These are phyloP conservation scores for Notechis scutatus DNA, from an alignment of 2,113 vertebrate species.

Conservation along the genomic window DNA sequence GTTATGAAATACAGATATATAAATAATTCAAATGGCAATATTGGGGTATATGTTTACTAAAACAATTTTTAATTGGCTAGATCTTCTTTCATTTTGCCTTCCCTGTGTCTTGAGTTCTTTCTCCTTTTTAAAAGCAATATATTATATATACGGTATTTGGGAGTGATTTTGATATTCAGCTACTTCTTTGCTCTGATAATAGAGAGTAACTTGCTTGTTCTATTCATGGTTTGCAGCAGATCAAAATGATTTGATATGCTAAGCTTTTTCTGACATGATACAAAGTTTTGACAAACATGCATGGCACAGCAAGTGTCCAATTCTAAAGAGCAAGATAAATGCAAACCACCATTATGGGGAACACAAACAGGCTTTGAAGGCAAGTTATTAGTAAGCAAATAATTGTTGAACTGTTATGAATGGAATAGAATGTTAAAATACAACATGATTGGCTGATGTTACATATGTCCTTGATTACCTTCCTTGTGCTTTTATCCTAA, in stretches of 20 bases:
- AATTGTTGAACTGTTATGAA: slow-evolving; percentile 95
- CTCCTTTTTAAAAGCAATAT: background rate
- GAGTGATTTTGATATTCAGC: slow-evolving; percentile 54
- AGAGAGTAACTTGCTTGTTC: slow-evolving; percentile 62
- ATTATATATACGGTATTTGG: slow-evolving; percentile 18
- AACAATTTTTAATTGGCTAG: background rate
- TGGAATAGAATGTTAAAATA: slow-evolving; percentile 84
- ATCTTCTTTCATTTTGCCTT: slow-evolving; percentile 17
- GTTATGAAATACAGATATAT: background rate
- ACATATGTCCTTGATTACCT: slow-evolving; percentile 99
- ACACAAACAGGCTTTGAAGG: slow-evolving; percentile 88
- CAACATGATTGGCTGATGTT: slow-evolving; percentile 97
- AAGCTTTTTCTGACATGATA: slow-evolving; percentile 80
- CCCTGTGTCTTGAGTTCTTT: background rate
- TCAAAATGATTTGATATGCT: slow-evolving; percentile 70
- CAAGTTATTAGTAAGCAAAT: slow-evolving; percentile 94
- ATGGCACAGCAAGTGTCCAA: slow-evolving; percentile 84
- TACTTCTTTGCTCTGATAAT: slow-evolving; percentile 59
- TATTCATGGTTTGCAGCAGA: slow-evolving; percentile 66
- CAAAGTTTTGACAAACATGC: slow-evolving; percentile 82
- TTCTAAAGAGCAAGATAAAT: slow-evolving; percentile 97
- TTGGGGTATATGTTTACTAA: background rate
- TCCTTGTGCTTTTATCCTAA: slow-evolving; percentile 99
- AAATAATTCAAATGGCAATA: background rate
- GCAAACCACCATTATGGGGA: slow-evolving; percentile 88